These are phyloP conservation scores for Plemyria rubiginata DNA, from an alignment of 2,888 invertebrate genomes.

Conservation along the genomic window DNA sequence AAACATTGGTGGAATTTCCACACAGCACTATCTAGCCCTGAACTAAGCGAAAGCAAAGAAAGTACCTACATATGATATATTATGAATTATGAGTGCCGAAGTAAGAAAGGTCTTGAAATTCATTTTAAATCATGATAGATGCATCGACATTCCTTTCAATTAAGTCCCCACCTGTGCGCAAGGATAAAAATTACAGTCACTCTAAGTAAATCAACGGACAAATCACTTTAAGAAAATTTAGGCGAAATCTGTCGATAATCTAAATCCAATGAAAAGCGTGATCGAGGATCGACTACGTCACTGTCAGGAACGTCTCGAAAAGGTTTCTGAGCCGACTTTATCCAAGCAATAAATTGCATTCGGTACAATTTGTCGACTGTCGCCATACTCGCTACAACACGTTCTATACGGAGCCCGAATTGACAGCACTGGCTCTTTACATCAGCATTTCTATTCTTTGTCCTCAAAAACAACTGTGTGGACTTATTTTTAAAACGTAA, in stretches of 20 bases:
- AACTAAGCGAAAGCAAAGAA: too few relatives aligned
- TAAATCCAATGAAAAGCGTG: constrained; percentile 41
- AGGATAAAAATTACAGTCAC: constrained; percentile 1
- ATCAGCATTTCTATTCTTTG: constrained; percentile 18
- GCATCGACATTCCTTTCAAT: background rate
- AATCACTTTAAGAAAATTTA: constrained; percentile 3
- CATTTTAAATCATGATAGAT: background rate
- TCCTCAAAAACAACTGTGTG: background rate
- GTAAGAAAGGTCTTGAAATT: too few relatives aligned
- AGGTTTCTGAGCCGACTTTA: constrained; percentile 50
- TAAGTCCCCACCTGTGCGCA: constrained; percentile 5
- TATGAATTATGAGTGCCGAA: too few relatives aligned
- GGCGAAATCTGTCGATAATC: constrained; percentile 20
- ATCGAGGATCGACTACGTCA: constrained; percentile 54
- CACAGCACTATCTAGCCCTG: too few relatives aligned
- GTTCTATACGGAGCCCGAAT: constrained; percentile 12
- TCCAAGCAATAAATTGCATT: constrained; percentile 59
- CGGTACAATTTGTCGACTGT: constrained; percentile 55
- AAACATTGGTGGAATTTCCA: too few relatives aligned
- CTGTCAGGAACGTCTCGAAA: constrained; percentile 41
- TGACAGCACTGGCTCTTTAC: constrained; percentile 40
- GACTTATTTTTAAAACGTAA: constrained; percentile 11
- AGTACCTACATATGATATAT: too few relatives aligned
- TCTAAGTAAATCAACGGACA: background rate
- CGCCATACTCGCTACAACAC: constrained; percentile 21